These are phyloP conservation scores for Bembecia ichneumoniformis DNA, from an alignment of 2,888 invertebrate genomes.

Conservation along the genomic window DNA sequence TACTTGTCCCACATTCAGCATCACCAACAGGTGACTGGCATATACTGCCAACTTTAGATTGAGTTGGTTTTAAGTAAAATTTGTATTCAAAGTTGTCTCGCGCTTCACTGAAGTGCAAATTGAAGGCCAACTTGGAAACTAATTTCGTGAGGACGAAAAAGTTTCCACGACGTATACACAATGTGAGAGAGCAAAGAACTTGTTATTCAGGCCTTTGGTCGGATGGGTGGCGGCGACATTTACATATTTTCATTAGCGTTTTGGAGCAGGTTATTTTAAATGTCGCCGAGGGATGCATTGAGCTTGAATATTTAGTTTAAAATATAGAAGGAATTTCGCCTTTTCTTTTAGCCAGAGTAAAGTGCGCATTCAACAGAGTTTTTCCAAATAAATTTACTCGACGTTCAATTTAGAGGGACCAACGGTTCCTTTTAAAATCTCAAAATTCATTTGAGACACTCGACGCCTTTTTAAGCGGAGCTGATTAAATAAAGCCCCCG, in stretches of 20 bases:
- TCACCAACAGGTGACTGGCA: slow-evolving; percentile 22
- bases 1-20: too few relatives aligned
- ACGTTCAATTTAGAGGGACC: slow-evolving; percentile 3
- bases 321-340: too few relatives aligned
- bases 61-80: slow-evolving; percentile 39
- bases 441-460: background rate
- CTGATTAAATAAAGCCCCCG: slow-evolving; percentile 7
- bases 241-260: slow-evolving; percentile 18
- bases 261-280: background rate
- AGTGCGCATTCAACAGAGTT: background rate
- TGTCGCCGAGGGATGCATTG: background rate
- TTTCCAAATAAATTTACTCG: too few relatives aligned
- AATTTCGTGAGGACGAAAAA: slow-evolving; percentile 30
- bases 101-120: slow-evolving; percentile 48
- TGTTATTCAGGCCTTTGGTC: slow-evolving; percentile 11
- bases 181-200: slow-evolving; percentile 18
- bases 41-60: slow-evolving; percentile 37
- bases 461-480: slow-evolving; percentile 17
- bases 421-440: background rate
- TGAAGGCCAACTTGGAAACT: slow-evolving; percentile 40
- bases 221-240: slow-evolving; percentile 11
- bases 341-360: too few relatives aligned
- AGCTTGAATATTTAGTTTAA: background rate
- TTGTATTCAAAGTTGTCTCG: slow-evolving; percentile 39
- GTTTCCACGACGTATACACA: slow-evolving; percentile 14